These are phyloP conservation scores for Myrmecobius fasciatus DNA, from an alignment of 2,113 vertebrate species.

Conservation along the genomic window DNA sequence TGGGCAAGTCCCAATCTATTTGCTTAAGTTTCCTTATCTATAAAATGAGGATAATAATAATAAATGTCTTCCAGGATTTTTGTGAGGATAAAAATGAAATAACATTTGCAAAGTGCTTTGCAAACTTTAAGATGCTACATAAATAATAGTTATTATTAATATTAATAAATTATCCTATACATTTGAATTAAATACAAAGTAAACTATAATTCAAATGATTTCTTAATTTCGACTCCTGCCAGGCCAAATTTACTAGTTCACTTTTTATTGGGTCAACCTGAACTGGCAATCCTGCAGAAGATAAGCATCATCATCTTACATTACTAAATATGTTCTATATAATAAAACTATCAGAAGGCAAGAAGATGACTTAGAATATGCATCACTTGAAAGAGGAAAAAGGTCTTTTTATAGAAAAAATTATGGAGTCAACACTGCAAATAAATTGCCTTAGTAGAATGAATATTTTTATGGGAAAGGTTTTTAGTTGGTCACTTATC, in stretches of 20 bases:
- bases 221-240: conserved; percentile 7
- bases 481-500: conserved; percentile 12
- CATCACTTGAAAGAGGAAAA: background rate
- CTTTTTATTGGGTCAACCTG: conserved; percentile 28
- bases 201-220: conserved; percentile 37
- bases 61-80: background rate
- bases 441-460: background rate
- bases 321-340: conserved; percentile 21
- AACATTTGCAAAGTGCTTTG: background rate
- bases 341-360: conserved; percentile 36
- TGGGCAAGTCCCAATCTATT: background rate
- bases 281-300: background rate
- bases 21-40: background rate
- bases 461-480: background rate
- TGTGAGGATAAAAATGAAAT: background rate
- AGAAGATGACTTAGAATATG: background rate
- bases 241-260: conserved; percentile 40
- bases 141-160: background rate
- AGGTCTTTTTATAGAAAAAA: conserved; percentile 33
- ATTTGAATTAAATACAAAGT: conserved; percentile 43
- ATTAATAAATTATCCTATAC: background rate
- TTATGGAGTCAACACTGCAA: conserved; percentile 11
- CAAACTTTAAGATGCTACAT: background rate
- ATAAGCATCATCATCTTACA: background rate
- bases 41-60: background rate